phyloP scores from a whole-genome alignment of 2,113 vertebrate species.

The Helogale parvula region DNA sequence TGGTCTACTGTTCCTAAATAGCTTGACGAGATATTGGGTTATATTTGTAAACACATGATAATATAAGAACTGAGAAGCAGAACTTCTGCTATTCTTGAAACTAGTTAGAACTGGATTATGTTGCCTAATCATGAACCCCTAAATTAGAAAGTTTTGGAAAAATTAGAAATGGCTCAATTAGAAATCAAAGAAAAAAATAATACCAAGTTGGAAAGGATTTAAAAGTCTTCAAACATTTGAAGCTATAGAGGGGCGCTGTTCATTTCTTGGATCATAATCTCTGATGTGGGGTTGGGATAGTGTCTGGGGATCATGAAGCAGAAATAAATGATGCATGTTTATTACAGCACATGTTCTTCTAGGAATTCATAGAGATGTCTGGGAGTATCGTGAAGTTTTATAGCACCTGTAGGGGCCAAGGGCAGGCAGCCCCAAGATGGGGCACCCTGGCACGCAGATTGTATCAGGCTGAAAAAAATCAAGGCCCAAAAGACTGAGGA shows the following conservation, averaged over 20 bases:
- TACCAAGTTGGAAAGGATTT: neutral
- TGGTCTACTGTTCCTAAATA: neutral
- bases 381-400: neutral
- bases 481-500: no score
- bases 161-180: constrained; percentile 1
- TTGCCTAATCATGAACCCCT: neutral
- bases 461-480: no score
- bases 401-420: no score
- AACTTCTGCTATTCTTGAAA: neutral
- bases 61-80: neutral
- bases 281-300: neutral
- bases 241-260: neutral
- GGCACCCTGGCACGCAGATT: no score
- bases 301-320: neutral
- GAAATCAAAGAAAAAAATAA: neutral
- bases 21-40: neutral
- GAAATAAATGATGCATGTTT: neutral
- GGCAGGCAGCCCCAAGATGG: no score
- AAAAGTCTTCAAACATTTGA: neutral
- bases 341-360: neutral
- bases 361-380: neutral
- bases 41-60: neutral
- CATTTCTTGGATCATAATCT: neutral
- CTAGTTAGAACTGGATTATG: neutral
- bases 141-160: neutral